Evolutionary conservation across 2,888 invertebrate genomes (phyloP), one percentile per base, ranked within the genome.

Genomic region (Malthinus flaveolus): DNA sequence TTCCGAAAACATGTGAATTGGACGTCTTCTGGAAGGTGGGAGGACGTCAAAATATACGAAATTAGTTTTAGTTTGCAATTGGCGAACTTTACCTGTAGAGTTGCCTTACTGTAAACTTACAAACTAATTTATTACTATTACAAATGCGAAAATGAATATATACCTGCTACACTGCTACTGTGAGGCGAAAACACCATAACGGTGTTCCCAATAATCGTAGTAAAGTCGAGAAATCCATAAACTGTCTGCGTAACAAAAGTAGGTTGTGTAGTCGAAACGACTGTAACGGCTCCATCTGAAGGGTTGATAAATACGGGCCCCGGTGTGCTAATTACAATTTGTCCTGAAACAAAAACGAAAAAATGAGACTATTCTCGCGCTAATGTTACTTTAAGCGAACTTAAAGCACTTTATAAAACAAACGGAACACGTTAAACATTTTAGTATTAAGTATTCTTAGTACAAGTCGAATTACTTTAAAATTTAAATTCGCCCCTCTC

Each of bases 121-220:
- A n/a, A n/a, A n/a, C n/a, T n/a, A n/a, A n/a, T n/a, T n/a, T n/a
- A n/a, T n/a, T n/a, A n/a, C n/a, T n/a, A n/a, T n/a, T n/a, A 23
- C 23, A 23, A 9, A 42, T 15, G 15, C 15, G 39, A 15, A 42
- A 39, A 49, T 51, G 39, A 54, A 48, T 56, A 65, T 66, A 70
- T 68, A 75, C 76, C 87, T 35, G 87, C 87, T 13, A 90, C 87
- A 15, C 87, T 87, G 70, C 91, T 23, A 23, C 23, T 93, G 70
- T 93, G 89, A 0, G 95, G 95, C 0, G 94, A 95, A 78, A 95
- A 95, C 33, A 95, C 89, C 93, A 95, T 95, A 50, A 95, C 90
- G 9, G 95, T 95, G 76, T 94, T 93, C 62, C 93, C 95, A 71
- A 95, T 93, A 3, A 94, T 95, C 0, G 95, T 95, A 49, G 94